A percentile compares a stretch with the other conserved stretches of the same genome.
phyloP scores from a whole-genome alignment of 2,113 vertebrate species.

The Peromyscus californicus region DNA sequence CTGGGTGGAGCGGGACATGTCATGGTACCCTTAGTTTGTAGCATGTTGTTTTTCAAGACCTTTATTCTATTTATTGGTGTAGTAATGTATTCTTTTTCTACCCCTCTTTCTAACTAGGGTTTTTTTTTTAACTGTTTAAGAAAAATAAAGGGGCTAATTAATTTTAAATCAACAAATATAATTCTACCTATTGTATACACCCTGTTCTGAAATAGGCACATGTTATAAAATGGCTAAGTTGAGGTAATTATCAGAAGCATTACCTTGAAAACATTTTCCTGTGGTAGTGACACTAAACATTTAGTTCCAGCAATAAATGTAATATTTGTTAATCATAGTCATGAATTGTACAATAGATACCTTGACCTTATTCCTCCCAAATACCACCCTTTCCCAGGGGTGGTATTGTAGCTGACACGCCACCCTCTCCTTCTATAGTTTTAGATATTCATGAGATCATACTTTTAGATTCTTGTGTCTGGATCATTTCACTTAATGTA shows the following conservation, averaged over 20 bases:
- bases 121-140: not conserved
- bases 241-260: not conserved
- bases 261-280: not conserved
- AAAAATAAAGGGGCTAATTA: not conserved
- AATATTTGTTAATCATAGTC: no score
- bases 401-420: no score
- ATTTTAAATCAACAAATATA: not conserved
- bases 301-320: not conserved
- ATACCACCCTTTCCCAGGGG: not conserved
- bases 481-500: not conserved
- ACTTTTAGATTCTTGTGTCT: not conserved
- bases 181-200: not conserved
- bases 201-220: not conserved
- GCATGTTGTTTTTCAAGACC: not conserved
- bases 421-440: not conserved
- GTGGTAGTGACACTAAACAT: not conserved
- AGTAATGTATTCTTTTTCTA: not conserved
- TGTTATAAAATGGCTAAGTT: not conserved
- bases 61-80: not conserved
- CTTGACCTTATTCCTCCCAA: not conserved
- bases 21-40: not conserved
- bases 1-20: not conserved
- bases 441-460: not conserved
- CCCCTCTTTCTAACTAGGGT: not conserved
- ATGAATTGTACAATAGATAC: not conserved